phyloP scores from a whole-genome alignment of 2,113 vertebrate species.

The Pholis gunnellus region DNA sequence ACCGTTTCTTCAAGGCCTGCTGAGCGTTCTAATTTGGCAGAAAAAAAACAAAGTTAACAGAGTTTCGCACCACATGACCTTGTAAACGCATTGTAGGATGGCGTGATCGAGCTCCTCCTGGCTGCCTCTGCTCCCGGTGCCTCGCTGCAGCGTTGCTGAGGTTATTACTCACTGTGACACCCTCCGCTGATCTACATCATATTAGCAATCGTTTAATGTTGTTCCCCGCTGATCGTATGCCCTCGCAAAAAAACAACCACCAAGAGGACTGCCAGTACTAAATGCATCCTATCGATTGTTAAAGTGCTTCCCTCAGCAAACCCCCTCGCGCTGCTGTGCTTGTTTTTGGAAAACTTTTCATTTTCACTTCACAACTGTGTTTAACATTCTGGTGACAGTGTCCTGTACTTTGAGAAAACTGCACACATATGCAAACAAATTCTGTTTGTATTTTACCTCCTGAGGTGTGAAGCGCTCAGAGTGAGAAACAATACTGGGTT shows the following conservation, averaged over 20 bases:
- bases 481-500: conserved; percentile 23
- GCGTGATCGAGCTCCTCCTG: conserved; percentile 51
- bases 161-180: conserved; percentile 78
- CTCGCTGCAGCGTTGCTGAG: conserved; percentile 45
- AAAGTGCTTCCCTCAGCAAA: conserved; percentile 24
- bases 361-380: conserved; percentile 33
- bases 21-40: conserved; percentile 59
- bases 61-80: conserved; percentile 60
- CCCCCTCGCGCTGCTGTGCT: not conserved
- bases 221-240: conserved; percentile 50
- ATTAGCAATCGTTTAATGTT: conserved; percentile 69
- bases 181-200: conserved; percentile 69
- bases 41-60: conserved; percentile 27
- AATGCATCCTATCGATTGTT: conserved; percentile 44
- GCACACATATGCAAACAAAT: conserved; percentile 31
- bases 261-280: not conserved
- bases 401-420: conserved; percentile 24
- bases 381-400: conserved; percentile 39
- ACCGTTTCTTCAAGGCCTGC: conserved; percentile 64
- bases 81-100: conserved; percentile 46
- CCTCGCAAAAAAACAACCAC: conserved; percentile 40
- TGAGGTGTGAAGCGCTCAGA: conserved; percentile 12
- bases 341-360: conserved; percentile 33
- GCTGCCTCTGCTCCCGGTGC: conserved; percentile 38
- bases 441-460: conserved; percentile 34